These are phyloP conservation scores for Gavia stellata DNA, from an alignment of 2,113 vertebrate genomes.

Conservation along the genomic window DNA sequence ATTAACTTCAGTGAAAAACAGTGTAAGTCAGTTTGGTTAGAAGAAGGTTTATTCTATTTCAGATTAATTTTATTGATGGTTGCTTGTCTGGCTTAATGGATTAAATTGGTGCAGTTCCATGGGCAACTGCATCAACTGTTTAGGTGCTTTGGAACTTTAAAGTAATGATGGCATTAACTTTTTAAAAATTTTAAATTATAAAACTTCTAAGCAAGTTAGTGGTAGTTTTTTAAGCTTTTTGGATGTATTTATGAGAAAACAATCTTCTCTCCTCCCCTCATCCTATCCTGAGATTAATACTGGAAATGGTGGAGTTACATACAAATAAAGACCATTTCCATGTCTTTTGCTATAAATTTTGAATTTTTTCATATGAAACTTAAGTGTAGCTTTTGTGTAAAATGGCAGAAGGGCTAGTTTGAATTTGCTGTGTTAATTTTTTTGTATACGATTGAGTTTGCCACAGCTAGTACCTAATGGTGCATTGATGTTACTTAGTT, in stretches of 20 bases:
- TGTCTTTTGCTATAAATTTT: not conserved
- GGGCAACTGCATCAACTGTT: not conserved
- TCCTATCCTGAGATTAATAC: not conserved
- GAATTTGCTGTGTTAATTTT: not conserved
- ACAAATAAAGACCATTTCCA: not conserved
- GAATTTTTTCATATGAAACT: not conserved
- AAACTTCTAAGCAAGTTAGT: not conserved
- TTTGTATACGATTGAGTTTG: not conserved
- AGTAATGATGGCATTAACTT: not conserved
- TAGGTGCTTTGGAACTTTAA: not conserved
- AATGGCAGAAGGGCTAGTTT: not conserved
- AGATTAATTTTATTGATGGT: not conserved
- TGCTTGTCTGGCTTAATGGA: not conserved
- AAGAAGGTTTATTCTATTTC: not conserved
- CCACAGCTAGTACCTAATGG: not conserved
- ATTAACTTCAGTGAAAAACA: not conserved
- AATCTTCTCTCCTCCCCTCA: not conserved
- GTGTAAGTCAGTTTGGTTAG: not conserved
- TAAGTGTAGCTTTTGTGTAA: not conserved
- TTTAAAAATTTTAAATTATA: not conserved
- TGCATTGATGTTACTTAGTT: not conserved
- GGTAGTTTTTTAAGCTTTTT: not conserved
- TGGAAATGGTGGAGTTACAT: not conserved
- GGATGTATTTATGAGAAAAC: not conserved
- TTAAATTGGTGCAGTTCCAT: not conserved